These are phyloP conservation scores for Diplodus sargus DNA, from an alignment of 2,797 vertebrate species.

Conservation along the genomic window DNA sequence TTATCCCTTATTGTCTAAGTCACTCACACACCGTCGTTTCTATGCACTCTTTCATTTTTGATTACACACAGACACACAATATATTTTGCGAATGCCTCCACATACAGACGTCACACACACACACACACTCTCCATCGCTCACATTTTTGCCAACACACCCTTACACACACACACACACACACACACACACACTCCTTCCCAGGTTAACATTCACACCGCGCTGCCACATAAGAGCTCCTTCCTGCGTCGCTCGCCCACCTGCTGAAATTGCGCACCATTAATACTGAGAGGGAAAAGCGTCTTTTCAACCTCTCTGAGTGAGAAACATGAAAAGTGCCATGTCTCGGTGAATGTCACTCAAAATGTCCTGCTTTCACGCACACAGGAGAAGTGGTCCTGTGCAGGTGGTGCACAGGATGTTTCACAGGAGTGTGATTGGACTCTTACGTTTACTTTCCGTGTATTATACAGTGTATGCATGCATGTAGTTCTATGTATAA, in stretches of 20 bases:
- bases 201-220: conserved; percentile 63
- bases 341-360: conserved; percentile 42
- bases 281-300: conserved; percentile 56
- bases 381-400: background rate
- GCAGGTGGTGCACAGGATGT: conserved; percentile 12
- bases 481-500: too few relatives aligned
- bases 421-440: conserved; percentile 17
- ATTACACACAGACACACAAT: background rate
- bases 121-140: conserved; percentile 6
- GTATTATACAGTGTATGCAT: too few relatives aligned
- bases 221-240: conserved; percentile 61
- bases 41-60: background rate
- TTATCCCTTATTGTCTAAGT: conserved; percentile 22
- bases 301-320: too few relatives aligned
- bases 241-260: conserved; percentile 67
- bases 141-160: background rate
- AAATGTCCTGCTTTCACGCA: conserved; percentile 15
- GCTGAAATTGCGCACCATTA: conserved; percentile 40
- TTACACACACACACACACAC: background rate
- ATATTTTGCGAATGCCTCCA: background rate
- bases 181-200: conserved; percentile 15
- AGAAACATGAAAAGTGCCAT: conserved; percentile 30
- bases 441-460: background rate
- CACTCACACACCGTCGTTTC: conserved; percentile 17
- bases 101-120: conserved; percentile 16